A percentile compares a stretch with the other conserved stretches of the same genome.
phyloP scores from a whole-genome alignment of 2,888 invertebrate species.

The Stenodema calcarata region DNA sequence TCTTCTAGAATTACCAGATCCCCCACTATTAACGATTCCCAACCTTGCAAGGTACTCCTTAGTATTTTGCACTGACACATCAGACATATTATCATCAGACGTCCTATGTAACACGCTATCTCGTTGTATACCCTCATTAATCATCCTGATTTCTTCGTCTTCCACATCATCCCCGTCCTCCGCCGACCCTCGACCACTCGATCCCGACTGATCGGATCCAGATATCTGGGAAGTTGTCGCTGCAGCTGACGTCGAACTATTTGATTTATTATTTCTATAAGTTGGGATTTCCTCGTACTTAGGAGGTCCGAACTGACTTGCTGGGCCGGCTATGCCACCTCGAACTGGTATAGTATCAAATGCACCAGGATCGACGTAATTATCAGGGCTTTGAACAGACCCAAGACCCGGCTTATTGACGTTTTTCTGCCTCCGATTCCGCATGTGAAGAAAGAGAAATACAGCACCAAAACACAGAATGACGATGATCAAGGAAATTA shows the following conservation, averaged over 20 bases:
- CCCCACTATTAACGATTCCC: slow-evolving; percentile 81
- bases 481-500: slow-evolving; percentile 81
- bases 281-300: slow-evolving; percentile 91
- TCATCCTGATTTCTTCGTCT: slow-evolving; percentile 97
- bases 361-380: slow-evolving; percentile 85
- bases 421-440: slow-evolving; percentile 80
- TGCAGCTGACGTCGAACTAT: slow-evolving; percentile 78
- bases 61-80: slow-evolving; percentile 90
- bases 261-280: slow-evolving; percentile 72
- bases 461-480: slow-evolving; percentile 84
- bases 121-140: slow-evolving; percentile 86
- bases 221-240: slow-evolving; percentile 88
- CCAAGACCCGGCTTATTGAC: slow-evolving; percentile 79
- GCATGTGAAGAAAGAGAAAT: slow-evolving; percentile 83
- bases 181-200: slow-evolving; percentile 94
- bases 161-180: slow-evolving; percentile 92
- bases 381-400: slow-evolving; percentile 75
- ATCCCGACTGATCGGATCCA: slow-evolving; percentile 93
- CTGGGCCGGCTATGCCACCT: slow-evolving; percentile 66
- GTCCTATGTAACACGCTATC: slow-evolving; percentile 72
- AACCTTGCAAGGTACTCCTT: slow-evolving; percentile 94
- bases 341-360: slow-evolving; percentile 89
- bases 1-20: slow-evolving; percentile 67
- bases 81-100: slow-evolving; percentile 78
- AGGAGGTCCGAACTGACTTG: slow-evolving; percentile 82